Evolutionary conservation across 2,797 vertebrate species (phyloP).

Genomic region (Myotis findleyi): DNA sequence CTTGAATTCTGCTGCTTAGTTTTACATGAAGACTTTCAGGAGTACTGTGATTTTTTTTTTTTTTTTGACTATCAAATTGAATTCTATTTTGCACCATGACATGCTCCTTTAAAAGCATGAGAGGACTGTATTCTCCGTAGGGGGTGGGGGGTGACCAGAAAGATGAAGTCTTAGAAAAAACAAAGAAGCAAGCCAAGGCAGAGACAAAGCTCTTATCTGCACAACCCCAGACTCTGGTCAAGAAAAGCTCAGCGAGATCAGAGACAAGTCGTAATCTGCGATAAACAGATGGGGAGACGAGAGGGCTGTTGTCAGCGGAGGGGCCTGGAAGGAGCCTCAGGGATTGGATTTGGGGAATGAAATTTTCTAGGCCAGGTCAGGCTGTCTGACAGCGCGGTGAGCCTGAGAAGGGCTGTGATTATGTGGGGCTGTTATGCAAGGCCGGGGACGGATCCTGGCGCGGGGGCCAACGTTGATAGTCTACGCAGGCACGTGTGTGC

Average conservation of each 20-base stretch:
- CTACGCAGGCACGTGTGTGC: accelerated
- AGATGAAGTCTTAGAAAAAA: slow-evolving; percentile 47
- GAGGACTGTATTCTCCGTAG: background rate
- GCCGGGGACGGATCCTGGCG: background rate
- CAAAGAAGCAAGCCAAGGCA: slow-evolving; percentile 53
- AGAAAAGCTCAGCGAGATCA: slow-evolving; percentile 63
- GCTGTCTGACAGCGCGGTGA: background rate
- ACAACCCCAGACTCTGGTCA: slow-evolving; percentile 63
- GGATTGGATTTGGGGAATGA: background rate
- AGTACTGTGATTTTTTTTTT: slow-evolving; percentile 1
- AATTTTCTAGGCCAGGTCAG: slow-evolving; percentile 55
- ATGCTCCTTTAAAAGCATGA: slow-evolving; percentile 31
- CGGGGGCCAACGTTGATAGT: accelerated
- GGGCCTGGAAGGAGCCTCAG: background rate
- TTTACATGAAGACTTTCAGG: slow-evolving; percentile 18
- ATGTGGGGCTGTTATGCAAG: background rate
- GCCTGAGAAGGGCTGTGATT: background rate
- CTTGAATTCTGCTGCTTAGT: background rate
- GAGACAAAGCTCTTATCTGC: slow-evolving; percentile 57
- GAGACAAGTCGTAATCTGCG: slow-evolving; percentile 56
- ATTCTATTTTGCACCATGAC: slow-evolving; percentile 61
- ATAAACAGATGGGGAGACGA: background rate
- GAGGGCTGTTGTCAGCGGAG: background rate
- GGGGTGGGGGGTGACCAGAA: background rate
- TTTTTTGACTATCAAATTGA: background rate